phyloP scores from a whole-genome alignment of 2,113 vertebrate genomes.

The Microtus ochrogaster region DNA sequence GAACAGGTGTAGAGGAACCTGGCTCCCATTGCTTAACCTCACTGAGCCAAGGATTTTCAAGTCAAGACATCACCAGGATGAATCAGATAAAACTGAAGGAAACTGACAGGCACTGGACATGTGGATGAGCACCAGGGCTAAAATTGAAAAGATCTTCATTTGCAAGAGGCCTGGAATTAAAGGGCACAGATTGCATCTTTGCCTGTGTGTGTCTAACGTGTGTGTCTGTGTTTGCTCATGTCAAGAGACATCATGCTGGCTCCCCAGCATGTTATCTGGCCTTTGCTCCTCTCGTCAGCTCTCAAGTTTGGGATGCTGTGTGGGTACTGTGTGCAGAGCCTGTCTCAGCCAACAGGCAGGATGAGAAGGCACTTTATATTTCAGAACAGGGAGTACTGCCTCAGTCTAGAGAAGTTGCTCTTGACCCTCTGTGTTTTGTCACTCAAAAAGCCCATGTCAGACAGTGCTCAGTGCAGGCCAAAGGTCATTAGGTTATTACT shows the following conservation, averaged over 20 bases:
- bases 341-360: constrained; percentile 28
- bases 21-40: not conserved
- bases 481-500: constrained; percentile 83
- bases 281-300: constrained; percentile 74
- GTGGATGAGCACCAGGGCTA: not conserved
- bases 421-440: constrained; percentile 72
- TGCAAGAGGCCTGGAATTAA: not conserved
- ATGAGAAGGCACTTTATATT: constrained; percentile 64
- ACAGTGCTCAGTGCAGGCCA: constrained; percentile 58
- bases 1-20: not conserved
- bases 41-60: not conserved
- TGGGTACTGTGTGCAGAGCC: constrained; percentile 16
- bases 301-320: not conserved
- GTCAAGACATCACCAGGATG: not conserved
- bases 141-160: not conserved
- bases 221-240: rapidly evolving
- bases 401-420: constrained; percentile 66
- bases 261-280: constrained; percentile 55
- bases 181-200: rapidly evolving
- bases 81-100: not conserved
- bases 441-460: constrained; percentile 72
- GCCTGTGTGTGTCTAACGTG: not conserved
- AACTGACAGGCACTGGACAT: not conserved
- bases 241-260: constrained; percentile 38
- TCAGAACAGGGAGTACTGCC: constrained; percentile 43